Evolutionary conservation across 2,113 vertebrate species (phyloP).

Genomic region (Gavialis gangeticus): DNA sequence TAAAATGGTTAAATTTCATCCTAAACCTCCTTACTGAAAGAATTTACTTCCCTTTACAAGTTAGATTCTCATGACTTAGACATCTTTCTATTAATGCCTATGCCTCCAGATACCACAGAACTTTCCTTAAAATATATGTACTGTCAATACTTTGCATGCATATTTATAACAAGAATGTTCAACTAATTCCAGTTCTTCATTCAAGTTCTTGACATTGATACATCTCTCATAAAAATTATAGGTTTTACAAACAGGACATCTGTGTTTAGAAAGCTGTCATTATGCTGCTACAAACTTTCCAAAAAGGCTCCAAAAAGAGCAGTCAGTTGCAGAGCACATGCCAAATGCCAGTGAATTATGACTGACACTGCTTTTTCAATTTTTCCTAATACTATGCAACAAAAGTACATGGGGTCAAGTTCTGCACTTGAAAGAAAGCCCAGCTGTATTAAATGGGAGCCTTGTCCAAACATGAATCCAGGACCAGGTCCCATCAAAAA

Average conservation of each 20-base stretch:
- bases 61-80: background rate
- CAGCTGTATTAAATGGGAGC: background rate
- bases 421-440: background rate
- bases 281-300: constrained; percentile 66
- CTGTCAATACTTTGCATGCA: constrained; percentile 44
- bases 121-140: background rate
- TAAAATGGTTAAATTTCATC: background rate
- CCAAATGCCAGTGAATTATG: constrained; percentile 56
- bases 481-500: accelerated
- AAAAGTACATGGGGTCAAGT: background rate
- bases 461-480: background rate
- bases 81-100: background rate
- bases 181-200: constrained; percentile 49
- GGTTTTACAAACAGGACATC: constrained; percentile 66
- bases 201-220: constrained; percentile 59
- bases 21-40: background rate
- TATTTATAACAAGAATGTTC: constrained; percentile 50
- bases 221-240: constrained; percentile 71
- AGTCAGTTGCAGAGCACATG: constrained; percentile 54
- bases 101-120: background rate
- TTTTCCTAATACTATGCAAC: constrained; percentile 47
- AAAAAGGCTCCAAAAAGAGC: constrained; percentile 69
- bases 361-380: constrained; percentile 55
- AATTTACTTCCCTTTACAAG: background rate
- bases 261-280: constrained; percentile 76